Conservation (phyloP, 1,140 invertebrate genomes). For the Bathynomus jamesi region DNA sequence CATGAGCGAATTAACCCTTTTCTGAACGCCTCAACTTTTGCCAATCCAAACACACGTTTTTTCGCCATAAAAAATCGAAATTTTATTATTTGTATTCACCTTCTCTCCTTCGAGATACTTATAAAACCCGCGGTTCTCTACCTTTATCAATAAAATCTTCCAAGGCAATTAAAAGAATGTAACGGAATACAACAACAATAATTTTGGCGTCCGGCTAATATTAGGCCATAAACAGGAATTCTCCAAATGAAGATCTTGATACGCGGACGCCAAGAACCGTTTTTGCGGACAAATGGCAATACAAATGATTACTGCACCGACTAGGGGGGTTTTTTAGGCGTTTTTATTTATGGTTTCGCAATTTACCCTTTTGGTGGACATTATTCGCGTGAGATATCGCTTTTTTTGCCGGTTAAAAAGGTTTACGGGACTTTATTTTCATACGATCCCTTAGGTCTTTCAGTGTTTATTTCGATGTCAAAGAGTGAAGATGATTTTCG, state of each 20-base stretch:
- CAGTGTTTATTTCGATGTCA: not conserved
- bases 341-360: not conserved
- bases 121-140: not conserved
- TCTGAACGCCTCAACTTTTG: not conserved
- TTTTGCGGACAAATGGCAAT: not conserved
- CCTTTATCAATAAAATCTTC: not conserved
- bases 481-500: not conserved
- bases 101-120: not conserved
- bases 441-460: not conserved
- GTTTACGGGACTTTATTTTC: not conserved
- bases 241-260: not conserved
- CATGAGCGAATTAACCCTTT: not conserved
- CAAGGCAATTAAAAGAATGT: not conserved
- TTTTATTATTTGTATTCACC: not conserved
- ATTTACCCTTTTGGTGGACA: not conserved
- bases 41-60: not conserved
- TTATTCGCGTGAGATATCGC: not conserved
- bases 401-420: not conserved
- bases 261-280: not conserved
- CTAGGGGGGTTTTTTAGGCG: not conserved
- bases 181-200: not conserved
- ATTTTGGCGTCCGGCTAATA: not conserved
- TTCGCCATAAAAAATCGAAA: not conserved
- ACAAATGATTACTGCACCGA: not conserved
- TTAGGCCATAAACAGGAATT: not conserved